Evolutionary conservation across 1,140 invertebrate species (phyloP), one percentile per base, ranked within the genome.

Genomic region (Lepidostoma basale): DNA sequence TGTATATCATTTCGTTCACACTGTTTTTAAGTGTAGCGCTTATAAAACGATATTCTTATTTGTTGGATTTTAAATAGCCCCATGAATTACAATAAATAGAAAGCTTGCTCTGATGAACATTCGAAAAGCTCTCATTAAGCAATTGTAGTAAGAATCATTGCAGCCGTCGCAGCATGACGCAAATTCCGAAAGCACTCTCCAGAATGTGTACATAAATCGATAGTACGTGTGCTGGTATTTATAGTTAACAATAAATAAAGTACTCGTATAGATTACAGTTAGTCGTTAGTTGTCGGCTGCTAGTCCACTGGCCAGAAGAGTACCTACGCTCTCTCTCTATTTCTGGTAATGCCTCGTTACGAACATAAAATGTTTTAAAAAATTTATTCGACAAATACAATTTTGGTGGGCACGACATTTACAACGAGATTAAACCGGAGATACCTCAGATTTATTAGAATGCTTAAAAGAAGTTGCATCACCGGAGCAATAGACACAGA

Each of bases 321-420:
- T 62, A 26, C 26, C 52, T 36, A 36, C 59, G 22, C 26, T 62
- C 26, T 62, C 26, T 62, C 54, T 59, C 36, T 26, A 59, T 56
- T 56, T 67, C 64, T 30, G 42, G 54, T 62, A 62, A 68, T 68
- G 67, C 67, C 58, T 44, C 36, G 56, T 62, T 62, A 60, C 30
- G 63, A 59, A 52, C 67, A 54, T 69, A 72, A 72, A 71, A 66
- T 72, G 70, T 69, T 60, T n/a, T 56, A 68, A 62, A 62, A 68
- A 65, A 68, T 66, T 68, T 68, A 72, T 72, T 66, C 67, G 70
- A 69, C 70, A 68, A 72, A 72, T 72, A 69, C 67, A 62, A 62
- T 72, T 72, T 72, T 68, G 62, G 70, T 69, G 62, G 56, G 70
- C 70, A 68, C 70, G 70, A 72, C 70, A 72, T 72, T 72, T 68